A percentile compares a stretch with the other conserved stretches of the same genome.
These are phyloP conservation scores for Anthopleura sola DNA, from an alignment of 64 coral and sea anemone species.

Conservation along the genomic window DNA sequence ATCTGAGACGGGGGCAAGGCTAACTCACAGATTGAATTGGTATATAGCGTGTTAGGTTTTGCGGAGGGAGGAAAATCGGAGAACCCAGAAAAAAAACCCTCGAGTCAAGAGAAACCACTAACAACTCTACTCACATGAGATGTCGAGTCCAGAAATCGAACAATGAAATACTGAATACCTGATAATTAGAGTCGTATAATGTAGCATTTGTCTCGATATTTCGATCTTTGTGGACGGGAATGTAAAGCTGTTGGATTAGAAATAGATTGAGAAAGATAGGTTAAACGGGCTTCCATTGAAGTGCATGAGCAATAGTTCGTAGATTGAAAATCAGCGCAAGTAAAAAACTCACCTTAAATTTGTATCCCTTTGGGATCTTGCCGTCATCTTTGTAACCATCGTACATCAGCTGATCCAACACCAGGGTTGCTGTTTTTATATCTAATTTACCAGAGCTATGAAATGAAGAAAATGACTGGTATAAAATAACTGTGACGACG, in stretches of 20 bases:
- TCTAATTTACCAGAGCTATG: slow-evolving; percentile 72
- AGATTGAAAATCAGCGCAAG: background rate
- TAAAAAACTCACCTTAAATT: slow-evolving; percentile 78
- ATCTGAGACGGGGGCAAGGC: no score
- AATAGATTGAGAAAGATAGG: background rate
- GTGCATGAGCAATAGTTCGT: background rate
- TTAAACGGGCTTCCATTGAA: background rate
- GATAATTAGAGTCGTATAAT: slow-evolving; percentile 53
- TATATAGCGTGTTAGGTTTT: no score
- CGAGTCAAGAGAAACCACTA: no score
- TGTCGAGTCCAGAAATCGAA: background rate
- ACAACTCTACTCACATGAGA: no score
- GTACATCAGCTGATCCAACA: slow-evolving; percentile 71
- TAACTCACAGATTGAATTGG: no score
- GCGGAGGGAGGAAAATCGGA: no score
- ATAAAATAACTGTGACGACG: no score
- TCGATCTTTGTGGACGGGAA: slow-evolving; percentile 87
- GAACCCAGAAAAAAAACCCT: no score
- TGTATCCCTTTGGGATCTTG: slow-evolving; percentile 55
- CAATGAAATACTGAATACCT: slow-evolving; percentile 21
- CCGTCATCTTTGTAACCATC: slow-evolving; percentile 81
- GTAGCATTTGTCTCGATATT: slow-evolving; percentile 73
- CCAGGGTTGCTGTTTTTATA: slow-evolving; percentile 51
- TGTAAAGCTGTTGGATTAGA: slow-evolving; percentile 58
- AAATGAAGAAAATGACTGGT: background rate